These are phyloP conservation scores for Drosophila nr. fundita DNA, from an alignment of 2,888 invertebrate genomes.

Conservation along the genomic window DNA sequence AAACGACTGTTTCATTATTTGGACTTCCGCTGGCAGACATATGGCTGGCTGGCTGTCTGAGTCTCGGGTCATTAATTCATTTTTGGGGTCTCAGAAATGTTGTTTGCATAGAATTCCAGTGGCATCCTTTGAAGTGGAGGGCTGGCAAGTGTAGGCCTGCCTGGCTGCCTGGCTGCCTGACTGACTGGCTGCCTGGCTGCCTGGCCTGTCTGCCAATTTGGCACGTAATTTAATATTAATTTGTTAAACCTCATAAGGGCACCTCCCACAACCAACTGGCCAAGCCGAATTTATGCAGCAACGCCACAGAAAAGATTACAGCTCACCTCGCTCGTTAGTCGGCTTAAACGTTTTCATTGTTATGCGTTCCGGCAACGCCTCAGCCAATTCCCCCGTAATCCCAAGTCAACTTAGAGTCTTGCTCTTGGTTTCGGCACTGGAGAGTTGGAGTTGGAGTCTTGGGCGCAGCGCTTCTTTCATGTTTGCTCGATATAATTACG, in stretches of 20 bases:
- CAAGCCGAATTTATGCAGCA: constrained; percentile 2
- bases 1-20: constrained; percentile 46
- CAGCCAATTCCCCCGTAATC: constrained; percentile 23
- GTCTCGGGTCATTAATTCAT: constrained; percentile 45
- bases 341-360: constrained; percentile 80
- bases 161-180: constrained; percentile 1
- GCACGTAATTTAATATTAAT: constrained; percentile 84
- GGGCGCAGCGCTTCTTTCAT: constrained; percentile 68
- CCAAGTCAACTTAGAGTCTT: constrained; percentile 6
- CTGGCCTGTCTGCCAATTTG: constrained; percentile 75
- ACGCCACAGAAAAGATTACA: constrained; percentile 62
- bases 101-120: constrained; percentile 67
- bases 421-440: neutral
- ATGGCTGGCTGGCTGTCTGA: constrained; percentile 32
- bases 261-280: constrained; percentile 65
- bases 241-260: constrained; percentile 79
- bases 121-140: constrained; percentile 63
- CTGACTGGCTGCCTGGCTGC: neutral
- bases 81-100: constrained; percentile 17
- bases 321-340: constrained; percentile 73
- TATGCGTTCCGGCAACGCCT: constrained; percentile 78
- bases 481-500: constrained; percentile 78
- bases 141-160: constrained; percentile 29
- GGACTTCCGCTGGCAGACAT: constrained; percentile 68
- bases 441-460: neutral